phyloP scores from a whole-genome alignment of 1,140 invertebrate genomes.

The Plutomurus gul region DNA sequence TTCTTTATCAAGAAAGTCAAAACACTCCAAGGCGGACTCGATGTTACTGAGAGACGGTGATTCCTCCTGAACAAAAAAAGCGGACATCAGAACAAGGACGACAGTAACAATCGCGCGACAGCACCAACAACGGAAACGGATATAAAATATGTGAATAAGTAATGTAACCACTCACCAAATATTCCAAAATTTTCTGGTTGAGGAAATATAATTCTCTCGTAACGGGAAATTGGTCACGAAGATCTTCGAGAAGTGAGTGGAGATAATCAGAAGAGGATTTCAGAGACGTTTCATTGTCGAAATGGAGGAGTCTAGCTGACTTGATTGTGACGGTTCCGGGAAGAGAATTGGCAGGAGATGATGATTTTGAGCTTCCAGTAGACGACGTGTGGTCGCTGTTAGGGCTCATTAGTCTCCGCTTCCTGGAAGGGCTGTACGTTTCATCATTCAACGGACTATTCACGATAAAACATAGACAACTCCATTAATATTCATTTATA shows the following conservation, averaged over 20 bases:
- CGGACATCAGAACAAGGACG: slow-evolving; percentile 21
- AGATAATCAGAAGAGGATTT: slow-evolving; percentile 8
- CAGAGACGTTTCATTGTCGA: not conserved
- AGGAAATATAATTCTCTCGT: not conserved
- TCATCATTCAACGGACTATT: slow-evolving; percentile 3
- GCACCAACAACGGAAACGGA: not conserved
- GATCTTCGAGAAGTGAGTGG: not conserved
- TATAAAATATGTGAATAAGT: not conserved
- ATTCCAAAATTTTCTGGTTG: not conserved
- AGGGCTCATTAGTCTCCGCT: not conserved
- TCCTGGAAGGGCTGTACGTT: not conserved
- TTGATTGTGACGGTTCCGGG: not conserved
- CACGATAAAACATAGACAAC: not conserved
- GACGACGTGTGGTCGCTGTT: not conserved
- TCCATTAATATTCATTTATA: too few species aligned
- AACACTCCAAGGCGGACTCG: slow-evolving; percentile 63
- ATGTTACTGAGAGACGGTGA: slow-evolving; percentile 57
- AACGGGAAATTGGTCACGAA: not conserved
- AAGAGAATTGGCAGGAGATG: slow-evolving; percentile 18
- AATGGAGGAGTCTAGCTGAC: not conserved
- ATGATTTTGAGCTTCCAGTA: not conserved
- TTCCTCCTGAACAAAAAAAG: slow-evolving; percentile 24
- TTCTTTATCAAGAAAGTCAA: slow-evolving; percentile 62
- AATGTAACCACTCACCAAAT: not conserved
- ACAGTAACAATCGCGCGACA: not conserved